Percentiles rank a stretch among this genome's conserved stretches.
Conservation (phyloP, 2,888 invertebrate species). For the Lochmaea capreae region DNA sequence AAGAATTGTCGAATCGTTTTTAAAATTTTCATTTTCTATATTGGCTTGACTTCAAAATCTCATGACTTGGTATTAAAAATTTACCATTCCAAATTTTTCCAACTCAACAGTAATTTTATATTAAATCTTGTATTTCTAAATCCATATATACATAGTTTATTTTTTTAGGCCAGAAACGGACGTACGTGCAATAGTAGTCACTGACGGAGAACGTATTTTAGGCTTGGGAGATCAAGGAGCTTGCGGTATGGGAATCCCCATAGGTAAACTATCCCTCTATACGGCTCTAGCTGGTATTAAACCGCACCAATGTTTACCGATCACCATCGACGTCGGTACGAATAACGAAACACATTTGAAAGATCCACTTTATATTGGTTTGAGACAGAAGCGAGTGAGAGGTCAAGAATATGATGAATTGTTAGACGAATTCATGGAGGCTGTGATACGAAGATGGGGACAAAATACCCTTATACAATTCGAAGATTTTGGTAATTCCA, state of each 20-base stretch:
- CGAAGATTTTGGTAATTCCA: slow-evolving; percentile 98
- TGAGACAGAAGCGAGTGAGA: slow-evolving; percentile 84
- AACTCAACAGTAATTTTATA: too few species aligned
- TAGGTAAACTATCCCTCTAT: slow-evolving; percentile 96
- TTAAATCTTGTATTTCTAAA: too few species aligned
- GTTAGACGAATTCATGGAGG: slow-evolving; percentile 97
- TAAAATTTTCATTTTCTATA: too few species aligned
- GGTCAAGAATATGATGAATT: slow-evolving; percentile 92
- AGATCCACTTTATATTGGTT: slow-evolving; percentile 96
- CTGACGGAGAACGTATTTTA: slow-evolving; percentile 97
- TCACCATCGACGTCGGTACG: slow-evolving; percentile 94
- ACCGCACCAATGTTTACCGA: slow-evolving; percentile 94
- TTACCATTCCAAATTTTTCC: too few species aligned
- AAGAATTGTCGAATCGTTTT: too few species aligned
- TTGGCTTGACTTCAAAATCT: too few species aligned
- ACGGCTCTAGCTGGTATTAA: slow-evolving; percentile 97
- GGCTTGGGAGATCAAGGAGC: slow-evolving; percentile 98
- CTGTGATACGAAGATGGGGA: slow-evolving; percentile 86
- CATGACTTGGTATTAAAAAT: too few species aligned
- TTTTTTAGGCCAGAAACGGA: slow-evolving; percentile 82
- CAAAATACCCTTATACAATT: slow-evolving; percentile 91
- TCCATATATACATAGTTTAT: too few species aligned
- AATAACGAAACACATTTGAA: slow-evolving; percentile 77
- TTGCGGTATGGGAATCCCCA: slow-evolving; percentile 98
- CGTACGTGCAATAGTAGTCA: slow-evolving; percentile 91